Base-by-base conservation (phyloP, 2,113 vertebrate genomes). In the Zosterops borbonicus region DNA sequence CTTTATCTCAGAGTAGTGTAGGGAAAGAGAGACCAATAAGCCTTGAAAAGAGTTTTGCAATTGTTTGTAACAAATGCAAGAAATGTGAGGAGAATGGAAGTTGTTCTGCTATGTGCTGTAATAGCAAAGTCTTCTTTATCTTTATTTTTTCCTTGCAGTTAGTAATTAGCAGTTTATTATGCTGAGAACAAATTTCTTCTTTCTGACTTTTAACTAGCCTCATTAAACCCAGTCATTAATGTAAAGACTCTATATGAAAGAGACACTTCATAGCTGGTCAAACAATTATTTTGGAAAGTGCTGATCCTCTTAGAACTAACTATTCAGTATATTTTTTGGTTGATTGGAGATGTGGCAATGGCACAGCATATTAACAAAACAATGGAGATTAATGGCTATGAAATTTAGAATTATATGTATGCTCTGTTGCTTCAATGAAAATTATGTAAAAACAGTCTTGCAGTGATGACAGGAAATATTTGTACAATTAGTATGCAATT, bases 161-260 rank as follows among this genome's bases (percentile, higher is more conserved):
- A 55, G 77, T 87, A 93, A 95, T 94, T 93, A 95, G 77, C 46
- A 90, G 78, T 89, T 91, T 94, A 91, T 93, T 95, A 96, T 70
- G 49, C 74, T 91, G 68, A 80, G 42, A 95, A 94, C 0, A 0
- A 91, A 69, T 94, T 83, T 9, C 68, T 85, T 93, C 75, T 94
- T 96, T 91, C 74, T 90, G 86, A 90, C 47, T 95, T 93, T 70
- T 92, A 89, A 84, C 62, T 28, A 84, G 65, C 47, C 81, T 96
- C 95, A 97, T 96, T 96, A 96, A 87, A 90, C 77, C 28, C 37
- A 91, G 49, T 75, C 69, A 96, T 95, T 92, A 95, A 91, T 41
- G 62, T 92, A 93, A 96, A 89, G 85, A 53, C 67, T 83, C 49
- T 44, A 6, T 49, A 81, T 75, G 86, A 93, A 92, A 90, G 74